A percentile compares a stretch with the other conserved stretches of the same genome.
phyloP scores from a whole-genome alignment of 2,113 vertebrate species.

The Epinephelus fuscoguttatus region DNA sequence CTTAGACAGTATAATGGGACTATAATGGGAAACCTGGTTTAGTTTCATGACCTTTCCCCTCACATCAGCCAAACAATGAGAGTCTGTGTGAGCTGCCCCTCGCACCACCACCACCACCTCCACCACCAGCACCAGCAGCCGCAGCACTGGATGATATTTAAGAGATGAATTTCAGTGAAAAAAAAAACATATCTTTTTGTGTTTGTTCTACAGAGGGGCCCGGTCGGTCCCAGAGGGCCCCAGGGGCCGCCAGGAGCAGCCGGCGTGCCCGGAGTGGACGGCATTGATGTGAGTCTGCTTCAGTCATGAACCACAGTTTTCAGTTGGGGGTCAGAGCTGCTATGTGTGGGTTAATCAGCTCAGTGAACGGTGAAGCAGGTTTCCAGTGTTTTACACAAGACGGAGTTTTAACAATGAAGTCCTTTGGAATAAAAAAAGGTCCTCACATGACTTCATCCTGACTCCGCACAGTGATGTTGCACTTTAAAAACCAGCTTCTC shows the following conservation, averaged over 20 bases:
- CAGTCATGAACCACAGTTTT: neutral
- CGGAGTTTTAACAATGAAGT: neutral
- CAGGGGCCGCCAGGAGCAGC: conserved; percentile 87
- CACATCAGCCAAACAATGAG: conserved; percentile 62
- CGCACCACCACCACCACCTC: neutral
- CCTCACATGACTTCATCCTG: neutral
- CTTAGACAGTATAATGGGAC: conserved; percentile 40
- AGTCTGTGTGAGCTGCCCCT: conserved; percentile 59
- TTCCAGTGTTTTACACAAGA: neutral
- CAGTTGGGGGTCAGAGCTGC: neutral
- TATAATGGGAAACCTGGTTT: conserved; percentile 47
- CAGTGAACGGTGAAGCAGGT: neutral
- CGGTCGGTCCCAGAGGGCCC: conserved; percentile 87
- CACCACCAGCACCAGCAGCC: conserved; percentile 20
- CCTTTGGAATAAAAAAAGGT: neutral
- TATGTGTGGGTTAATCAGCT: conserved; percentile 16
- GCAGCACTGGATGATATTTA: conserved; percentile 31
- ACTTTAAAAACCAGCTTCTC: neutral
- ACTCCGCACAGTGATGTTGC: neutral
- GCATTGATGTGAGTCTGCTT: conserved; percentile 92
- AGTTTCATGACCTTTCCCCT: conserved; percentile 61
- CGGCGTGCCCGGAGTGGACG: conserved; percentile 94
- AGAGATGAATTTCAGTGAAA: conserved; percentile 34
- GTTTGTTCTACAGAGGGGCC: conserved; percentile 87
- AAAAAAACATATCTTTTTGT: conserved; percentile 48